phyloP scores from a whole-genome alignment of 2,888 invertebrate genomes.

The Plebejus melissa region DNA sequence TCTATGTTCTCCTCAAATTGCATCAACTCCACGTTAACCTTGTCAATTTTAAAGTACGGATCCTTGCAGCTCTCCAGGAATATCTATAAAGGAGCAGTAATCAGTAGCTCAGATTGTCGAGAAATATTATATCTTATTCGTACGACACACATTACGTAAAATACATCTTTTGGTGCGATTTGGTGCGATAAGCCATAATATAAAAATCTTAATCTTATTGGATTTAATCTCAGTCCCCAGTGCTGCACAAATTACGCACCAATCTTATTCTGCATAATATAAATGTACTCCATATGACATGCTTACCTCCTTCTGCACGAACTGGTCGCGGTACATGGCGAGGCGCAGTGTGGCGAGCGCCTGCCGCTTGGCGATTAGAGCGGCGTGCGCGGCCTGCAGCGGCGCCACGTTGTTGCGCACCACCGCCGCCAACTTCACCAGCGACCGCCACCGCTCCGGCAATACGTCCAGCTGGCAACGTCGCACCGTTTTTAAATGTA shows the following conservation, averaged over 20 bases:
- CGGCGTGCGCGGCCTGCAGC: slow-evolving; percentile 92
- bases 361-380: slow-evolving; percentile 90
- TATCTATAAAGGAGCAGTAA: slow-evolving; percentile 55
- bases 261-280: no score
- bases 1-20: slow-evolving; percentile 84
- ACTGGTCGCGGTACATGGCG: slow-evolving; percentile 86
- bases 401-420: slow-evolving; percentile 93
- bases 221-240: no score
- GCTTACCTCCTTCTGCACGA: slow-evolving; percentile 73
- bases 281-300: no score
- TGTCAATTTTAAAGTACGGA: slow-evolving; percentile 84
- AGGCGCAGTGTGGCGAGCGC: slow-evolving; percentile 89
- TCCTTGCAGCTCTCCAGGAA: slow-evolving; percentile 82
- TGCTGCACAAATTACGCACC: no score
- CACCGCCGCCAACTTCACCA: slow-evolving; percentile 89
- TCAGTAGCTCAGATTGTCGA: neutral
- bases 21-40: slow-evolving; percentile 81
- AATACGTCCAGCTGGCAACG: slow-evolving; percentile 81
- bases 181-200: no score
- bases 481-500: neutral
- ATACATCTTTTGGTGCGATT: no score
- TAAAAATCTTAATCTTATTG: no score
- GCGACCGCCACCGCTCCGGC: slow-evolving; percentile 92
- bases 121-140: no score
- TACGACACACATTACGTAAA: no score